Base-by-base conservation (phyloP, 2,797 vertebrate species). In the Gephyroberyx darwinii region DNA sequence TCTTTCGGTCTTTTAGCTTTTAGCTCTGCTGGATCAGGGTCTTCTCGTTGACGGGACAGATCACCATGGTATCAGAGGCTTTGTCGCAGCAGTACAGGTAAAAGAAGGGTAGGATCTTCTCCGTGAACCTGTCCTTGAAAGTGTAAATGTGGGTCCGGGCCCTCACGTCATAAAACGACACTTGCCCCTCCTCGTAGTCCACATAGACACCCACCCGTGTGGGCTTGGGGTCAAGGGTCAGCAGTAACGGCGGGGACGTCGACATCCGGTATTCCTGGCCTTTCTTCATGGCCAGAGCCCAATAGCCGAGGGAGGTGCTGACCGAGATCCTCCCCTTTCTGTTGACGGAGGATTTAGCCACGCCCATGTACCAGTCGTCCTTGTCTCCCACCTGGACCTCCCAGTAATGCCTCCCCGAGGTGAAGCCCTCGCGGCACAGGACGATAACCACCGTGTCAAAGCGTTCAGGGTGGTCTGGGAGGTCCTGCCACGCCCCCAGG, bases 361-460 rank as follows among this genome's bases (percentile, higher is more conserved):
- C 87, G 0, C 96, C 96, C 19, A 97, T 63, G 52, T 96, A 93
- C 95, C 96, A 97, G 78, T 93, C 93, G 2, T 94, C 95, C 59
- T 94, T 95, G 4, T 93, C 88, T 0, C 92, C 92, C 1, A 96
- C 93, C 72, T 94, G 90, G 0, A 96, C 95, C 71, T 95, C 95
- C 96, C 96, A 97, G 91, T 91, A 96, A 41, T 93, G 94, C 26
- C 91, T 90, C 0, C 95, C 95, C 0, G 92, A 89, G 35, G 84
- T 64, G 83, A 96, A 93, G 30, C 91, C 88, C 13, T 94, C 87
- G 0, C 30, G 77, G 8, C 91, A 95, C 57, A 97, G 78, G 3
- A 94, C 93, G 10, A 95, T 95, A 10, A 95, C 94, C 84, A 91
- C 91, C 0, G 92, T 94, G 86, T 96, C 92, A 0, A 96, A 97